A percentile compares a stretch with the other conserved stretches of the same genome.
Evolutionary conservation across 2,888 invertebrate genomes (phyloP).

Genomic region (Folsomia candida): DNA sequence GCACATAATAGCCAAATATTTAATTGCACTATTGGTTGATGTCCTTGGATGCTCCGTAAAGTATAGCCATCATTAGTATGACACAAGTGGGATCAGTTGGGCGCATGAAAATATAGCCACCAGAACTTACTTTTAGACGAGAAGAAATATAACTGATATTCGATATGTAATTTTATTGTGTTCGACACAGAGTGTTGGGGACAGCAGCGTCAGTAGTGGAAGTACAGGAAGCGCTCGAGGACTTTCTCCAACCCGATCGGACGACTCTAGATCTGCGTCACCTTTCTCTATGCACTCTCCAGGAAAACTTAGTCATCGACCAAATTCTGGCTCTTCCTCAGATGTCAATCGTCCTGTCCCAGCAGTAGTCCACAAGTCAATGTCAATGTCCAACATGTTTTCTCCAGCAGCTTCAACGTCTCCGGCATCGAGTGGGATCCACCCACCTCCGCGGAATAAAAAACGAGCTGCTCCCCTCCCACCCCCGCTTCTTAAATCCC

Average conservation of each 20-base stretch:
- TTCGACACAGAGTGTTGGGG: slow-evolving; percentile 54
- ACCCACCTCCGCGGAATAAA: slow-evolving; percentile 46
- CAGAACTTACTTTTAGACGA: no score
- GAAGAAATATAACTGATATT: no score
- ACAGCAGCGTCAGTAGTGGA: slow-evolving; percentile 58
- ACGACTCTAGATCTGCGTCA: slow-evolving; percentile 55
- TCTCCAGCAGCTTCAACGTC: slow-evolving; percentile 16
- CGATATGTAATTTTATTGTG: no score
- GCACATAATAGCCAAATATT: no score
- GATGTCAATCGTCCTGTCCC: slow-evolving; percentile 37
- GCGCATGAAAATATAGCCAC: no score
- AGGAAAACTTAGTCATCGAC: slow-evolving; percentile 32
- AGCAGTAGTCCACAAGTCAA: slow-evolving; percentile 22
- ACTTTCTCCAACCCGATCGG: slow-evolving; percentile 64
- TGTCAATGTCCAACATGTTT: slow-evolving; percentile 20
- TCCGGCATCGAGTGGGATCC: slow-evolving; percentile 25
- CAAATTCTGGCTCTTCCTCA: slow-evolving; percentile 42
- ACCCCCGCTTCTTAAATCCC: slow-evolving; percentile 19
- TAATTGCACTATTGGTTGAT: no score
- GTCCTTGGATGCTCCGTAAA: no score
- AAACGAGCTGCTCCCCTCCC: slow-evolving; percentile 50
- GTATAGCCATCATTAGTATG: no score
- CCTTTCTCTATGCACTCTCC: slow-evolving; percentile 47
- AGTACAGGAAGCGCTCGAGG: slow-evolving; percentile 58
- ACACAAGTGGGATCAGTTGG: no score